Percentiles rank a stretch among this genome's conserved stretches.
These are phyloP conservation scores for Meandrusa payeni DNA, from an alignment of 2,888 invertebrate genomes.

Conservation along the genomic window DNA sequence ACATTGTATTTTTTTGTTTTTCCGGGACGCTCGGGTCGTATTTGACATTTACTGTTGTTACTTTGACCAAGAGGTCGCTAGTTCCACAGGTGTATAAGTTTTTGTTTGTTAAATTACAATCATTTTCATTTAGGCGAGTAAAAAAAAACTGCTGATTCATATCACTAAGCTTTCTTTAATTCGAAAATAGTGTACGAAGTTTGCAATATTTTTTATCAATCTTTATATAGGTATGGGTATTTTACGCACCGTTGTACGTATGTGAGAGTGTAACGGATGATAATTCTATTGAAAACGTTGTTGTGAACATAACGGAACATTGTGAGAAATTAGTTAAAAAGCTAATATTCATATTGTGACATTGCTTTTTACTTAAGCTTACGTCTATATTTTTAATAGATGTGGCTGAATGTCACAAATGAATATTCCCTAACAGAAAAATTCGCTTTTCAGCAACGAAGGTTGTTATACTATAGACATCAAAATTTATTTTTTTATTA, in stretches of 20 bases:
- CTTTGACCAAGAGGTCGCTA: neutral
- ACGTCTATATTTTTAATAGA: neutral
- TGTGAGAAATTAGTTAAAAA: no score
- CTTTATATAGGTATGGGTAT: slow-evolving; percentile 34
- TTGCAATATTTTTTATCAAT: slow-evolving; percentile 23
- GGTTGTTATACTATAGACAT: slow-evolving; percentile 10
- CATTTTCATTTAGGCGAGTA: slow-evolving; percentile 1
- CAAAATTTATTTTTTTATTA: slow-evolving; percentile 24
- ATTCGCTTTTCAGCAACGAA: slow-evolving; percentile 5
- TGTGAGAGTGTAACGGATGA: no score
- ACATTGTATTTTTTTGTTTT: neutral
- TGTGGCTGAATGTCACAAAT: neutral
- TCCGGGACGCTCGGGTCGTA: neutral
- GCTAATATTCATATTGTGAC: neutral
- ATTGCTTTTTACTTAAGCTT: neutral
- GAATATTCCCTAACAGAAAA: neutral
- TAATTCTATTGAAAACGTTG: no score
- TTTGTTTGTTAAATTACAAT: neutral
- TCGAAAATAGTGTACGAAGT: slow-evolving; percentile 16
- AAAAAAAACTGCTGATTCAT: slow-evolving; percentile 19
- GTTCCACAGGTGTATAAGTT: neutral
- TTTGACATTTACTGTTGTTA: neutral
- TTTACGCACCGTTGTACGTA: slow-evolving; percentile 4
- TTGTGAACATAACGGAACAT: no score
- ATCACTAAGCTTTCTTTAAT: slow-evolving; percentile 20